Evolutionary conservation across 2,888 invertebrate species (phyloP).

Genomic region (Clanis bilineata): DNA sequence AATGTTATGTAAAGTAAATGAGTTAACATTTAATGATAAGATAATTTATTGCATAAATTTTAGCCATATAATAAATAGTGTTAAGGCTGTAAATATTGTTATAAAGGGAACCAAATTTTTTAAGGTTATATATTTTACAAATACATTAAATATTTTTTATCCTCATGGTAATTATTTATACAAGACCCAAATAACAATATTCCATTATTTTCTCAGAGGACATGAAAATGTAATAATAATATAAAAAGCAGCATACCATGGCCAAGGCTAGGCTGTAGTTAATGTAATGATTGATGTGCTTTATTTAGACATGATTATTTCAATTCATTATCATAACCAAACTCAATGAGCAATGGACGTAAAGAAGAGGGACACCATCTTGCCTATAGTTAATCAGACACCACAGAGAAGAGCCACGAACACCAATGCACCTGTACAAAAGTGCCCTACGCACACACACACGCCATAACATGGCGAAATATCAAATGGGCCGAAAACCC

Average conservation of each 20-base stretch:
- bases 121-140: constrained; percentile 19
- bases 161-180: not conserved
- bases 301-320: no score
- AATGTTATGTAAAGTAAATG: not conserved
- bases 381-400: no score
- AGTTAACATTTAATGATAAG: not conserved
- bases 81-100: constrained; percentile 41
- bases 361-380: no score
- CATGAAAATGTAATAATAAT: not conserved
- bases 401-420: no score
- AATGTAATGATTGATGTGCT: no score
- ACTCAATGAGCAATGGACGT: no score
- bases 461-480: no score
- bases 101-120: constrained; percentile 46
- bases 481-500: no score
- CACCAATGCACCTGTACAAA: no score
- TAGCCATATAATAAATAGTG: constrained; percentile 28
- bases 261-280: no score
- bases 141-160: constrained; percentile 24
- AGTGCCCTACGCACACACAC: no score
- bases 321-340: no score
- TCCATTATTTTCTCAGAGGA: not conserved
- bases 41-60: constrained; percentile 17
- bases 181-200: not conserved
- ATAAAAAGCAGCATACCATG: not conserved